Conservation (phyloP, 2,888 invertebrate species). For the Drosophila helvetica region DNA sequence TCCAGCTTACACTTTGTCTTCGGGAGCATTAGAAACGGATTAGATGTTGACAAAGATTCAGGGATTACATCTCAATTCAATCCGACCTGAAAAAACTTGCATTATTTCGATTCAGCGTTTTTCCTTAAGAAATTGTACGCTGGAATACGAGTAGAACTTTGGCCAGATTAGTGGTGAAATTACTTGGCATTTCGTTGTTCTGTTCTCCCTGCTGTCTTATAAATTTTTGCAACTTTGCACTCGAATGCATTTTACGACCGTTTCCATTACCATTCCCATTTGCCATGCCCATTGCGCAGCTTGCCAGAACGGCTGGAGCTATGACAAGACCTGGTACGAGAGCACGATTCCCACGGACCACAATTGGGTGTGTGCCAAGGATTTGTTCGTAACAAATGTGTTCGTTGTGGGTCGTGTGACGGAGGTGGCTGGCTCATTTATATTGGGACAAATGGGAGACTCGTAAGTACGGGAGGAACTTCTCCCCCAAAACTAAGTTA, state of each 20-base stretch:
- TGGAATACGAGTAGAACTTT: slow-evolving; percentile 17
- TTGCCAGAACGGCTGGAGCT: slow-evolving; percentile 86
- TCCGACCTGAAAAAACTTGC: not conserved
- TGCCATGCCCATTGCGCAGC: slow-evolving; percentile 69
- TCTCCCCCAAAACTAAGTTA: slow-evolving; percentile 45
- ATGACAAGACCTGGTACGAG: slow-evolving; percentile 85
- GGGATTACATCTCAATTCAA: not conserved
- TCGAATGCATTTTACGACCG: slow-evolving; percentile 79
- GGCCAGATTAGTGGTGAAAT: slow-evolving; percentile 40
- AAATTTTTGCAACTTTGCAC: slow-evolving; percentile 80
- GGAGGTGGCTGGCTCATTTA: slow-evolving; percentile 85
- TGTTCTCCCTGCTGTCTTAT: slow-evolving; percentile 56
- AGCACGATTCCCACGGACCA: slow-evolving; percentile 85
- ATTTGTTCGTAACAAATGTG: slow-evolving; percentile 85
- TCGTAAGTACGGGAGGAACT: slow-evolving; percentile 82
- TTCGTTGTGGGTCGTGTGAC: slow-evolving; percentile 85
- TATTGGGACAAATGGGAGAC: slow-evolving; percentile 86
- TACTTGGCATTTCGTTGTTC: slow-evolving; percentile 42
- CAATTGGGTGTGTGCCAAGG: slow-evolving; percentile 86
- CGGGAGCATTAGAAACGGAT: not conserved
- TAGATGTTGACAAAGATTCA: not conserved
- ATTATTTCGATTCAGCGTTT: slow-evolving; percentile 2
- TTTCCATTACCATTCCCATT: slow-evolving; percentile 25
- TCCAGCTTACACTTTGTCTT: no score
- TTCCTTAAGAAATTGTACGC: slow-evolving; percentile 6